phyloP scores from a whole-genome alignment of 2,797 vertebrate species.

The Phrynocephalus vlangalii region DNA sequence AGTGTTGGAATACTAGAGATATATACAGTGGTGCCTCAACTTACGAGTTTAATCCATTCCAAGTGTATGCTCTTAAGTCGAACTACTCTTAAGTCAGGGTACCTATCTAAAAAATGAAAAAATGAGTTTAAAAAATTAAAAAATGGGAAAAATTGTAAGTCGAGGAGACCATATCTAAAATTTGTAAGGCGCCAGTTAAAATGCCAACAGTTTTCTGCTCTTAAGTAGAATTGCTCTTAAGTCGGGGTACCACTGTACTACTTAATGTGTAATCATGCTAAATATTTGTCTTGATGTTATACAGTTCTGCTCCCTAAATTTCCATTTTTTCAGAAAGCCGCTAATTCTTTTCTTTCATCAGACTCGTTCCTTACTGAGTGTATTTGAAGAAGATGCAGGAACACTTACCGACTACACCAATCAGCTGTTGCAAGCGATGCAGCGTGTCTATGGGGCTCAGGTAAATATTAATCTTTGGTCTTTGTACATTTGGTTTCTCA shows the following conservation, averaged over 20 bases:
- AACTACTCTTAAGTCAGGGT: too few species aligned
- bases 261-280: conserved; percentile 27
- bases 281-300: neutral
- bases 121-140: too few species aligned
- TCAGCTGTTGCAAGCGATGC: conserved; percentile 95
- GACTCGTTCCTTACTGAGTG: conserved; percentile 96
- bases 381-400: conserved; percentile 97
- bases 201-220: too few species aligned
- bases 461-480: conserved; percentile 75
- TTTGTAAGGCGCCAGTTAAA: too few species aligned
- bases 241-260: neutral
- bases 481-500: neutral
- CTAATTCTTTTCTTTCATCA: conserved; percentile 66
- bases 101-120: too few species aligned
- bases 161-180: too few species aligned
- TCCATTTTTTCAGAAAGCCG: neutral
- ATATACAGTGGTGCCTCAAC: too few species aligned
- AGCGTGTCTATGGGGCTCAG: conserved; percentile 96
- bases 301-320: neutral
- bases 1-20: neutral
- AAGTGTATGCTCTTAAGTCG: too few species aligned
- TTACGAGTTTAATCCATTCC: too few species aligned
- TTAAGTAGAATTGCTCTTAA: too few species aligned
- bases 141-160: too few species aligned
- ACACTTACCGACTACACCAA: conserved; percentile 97